These are phyloP conservation scores for Microctenopoma stevenorrisi DNA, from an alignment of 2,797 vertebrate species.

Conservation along the genomic window DNA sequence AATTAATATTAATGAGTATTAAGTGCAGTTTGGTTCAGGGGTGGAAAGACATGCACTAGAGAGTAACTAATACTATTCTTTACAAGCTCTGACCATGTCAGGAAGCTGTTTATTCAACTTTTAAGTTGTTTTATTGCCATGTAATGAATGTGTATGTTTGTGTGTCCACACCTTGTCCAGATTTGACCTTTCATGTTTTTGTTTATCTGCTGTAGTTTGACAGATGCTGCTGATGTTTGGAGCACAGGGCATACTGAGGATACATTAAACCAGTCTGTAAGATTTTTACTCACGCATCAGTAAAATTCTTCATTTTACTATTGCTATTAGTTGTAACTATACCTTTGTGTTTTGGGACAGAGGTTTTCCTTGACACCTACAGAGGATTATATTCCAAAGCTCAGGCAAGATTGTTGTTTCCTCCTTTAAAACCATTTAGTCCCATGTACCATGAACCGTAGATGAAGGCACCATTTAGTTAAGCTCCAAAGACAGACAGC, in stretches of 20 bases:
- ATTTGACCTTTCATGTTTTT: not conserved
- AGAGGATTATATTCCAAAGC: slow-evolving; percentile 72
- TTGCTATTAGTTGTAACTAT: not conserved
- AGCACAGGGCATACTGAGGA: slow-evolving; percentile 68
- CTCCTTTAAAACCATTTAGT: not conserved
- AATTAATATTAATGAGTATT: not conserved
- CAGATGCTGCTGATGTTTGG: slow-evolving; percentile 79
- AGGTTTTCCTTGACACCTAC: slow-evolving; percentile 67
- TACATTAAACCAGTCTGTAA: slow-evolving; percentile 59
- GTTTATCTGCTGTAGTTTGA: slow-evolving; percentile 65
- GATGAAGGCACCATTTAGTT: not conserved
- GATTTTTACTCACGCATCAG: not conserved
- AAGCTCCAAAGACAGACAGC: not conserved
- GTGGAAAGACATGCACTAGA: no score
- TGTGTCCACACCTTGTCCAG: not conserved
- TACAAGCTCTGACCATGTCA: no score
- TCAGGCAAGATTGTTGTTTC: slow-evolving; percentile 65
- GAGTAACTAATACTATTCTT: no score
- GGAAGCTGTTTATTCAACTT: no score
- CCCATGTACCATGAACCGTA: no score
- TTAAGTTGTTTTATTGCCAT: not conserved
- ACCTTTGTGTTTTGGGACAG: slow-evolving; percentile 60
- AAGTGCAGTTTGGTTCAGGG: not conserved
- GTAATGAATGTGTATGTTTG: not conserved
- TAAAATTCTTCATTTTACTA: not conserved